Conservation (phyloP, 2,113 vertebrate genomes). For the Clupea harengus region DNA sequence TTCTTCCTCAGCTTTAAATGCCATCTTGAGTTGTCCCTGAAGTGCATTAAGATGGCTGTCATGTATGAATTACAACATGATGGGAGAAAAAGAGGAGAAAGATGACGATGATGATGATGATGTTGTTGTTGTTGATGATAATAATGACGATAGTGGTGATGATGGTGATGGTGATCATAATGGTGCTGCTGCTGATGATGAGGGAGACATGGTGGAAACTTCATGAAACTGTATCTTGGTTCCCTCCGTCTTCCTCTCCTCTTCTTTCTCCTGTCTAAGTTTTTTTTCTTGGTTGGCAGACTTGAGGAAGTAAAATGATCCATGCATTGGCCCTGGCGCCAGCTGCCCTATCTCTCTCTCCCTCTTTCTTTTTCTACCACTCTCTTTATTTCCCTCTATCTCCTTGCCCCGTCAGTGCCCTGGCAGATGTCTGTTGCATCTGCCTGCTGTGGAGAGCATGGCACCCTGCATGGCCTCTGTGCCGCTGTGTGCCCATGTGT, state of each 20-base stretch:
- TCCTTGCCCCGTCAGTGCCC: background rate
- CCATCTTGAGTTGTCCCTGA: background rate
- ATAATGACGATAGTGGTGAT: too few relatives aligned
- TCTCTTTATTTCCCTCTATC: background rate
- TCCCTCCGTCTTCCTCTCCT: background rate
- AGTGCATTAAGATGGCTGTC: background rate
- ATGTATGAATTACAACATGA: background rate
- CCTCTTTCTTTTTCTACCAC: background rate
- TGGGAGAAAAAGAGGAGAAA: background rate
- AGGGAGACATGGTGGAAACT: background rate
- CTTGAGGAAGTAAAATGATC: background rate
- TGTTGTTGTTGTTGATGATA: background rate
- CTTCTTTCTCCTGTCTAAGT: background rate
- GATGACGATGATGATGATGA: background rate
- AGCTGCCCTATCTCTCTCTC: background rate
- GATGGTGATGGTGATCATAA: background rate
- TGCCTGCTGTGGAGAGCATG: background rate
- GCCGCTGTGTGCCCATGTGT: background rate
- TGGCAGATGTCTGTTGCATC: constrained; percentile 5
- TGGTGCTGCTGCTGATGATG: background rate
- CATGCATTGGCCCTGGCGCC: background rate
- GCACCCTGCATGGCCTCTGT: background rate
- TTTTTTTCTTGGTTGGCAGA: background rate
- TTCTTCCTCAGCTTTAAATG: background rate
- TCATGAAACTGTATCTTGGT: background rate